Evolutionary conservation across 2,888 invertebrate genomes (phyloP).

Genomic region (Salpingus planirostris): DNA sequence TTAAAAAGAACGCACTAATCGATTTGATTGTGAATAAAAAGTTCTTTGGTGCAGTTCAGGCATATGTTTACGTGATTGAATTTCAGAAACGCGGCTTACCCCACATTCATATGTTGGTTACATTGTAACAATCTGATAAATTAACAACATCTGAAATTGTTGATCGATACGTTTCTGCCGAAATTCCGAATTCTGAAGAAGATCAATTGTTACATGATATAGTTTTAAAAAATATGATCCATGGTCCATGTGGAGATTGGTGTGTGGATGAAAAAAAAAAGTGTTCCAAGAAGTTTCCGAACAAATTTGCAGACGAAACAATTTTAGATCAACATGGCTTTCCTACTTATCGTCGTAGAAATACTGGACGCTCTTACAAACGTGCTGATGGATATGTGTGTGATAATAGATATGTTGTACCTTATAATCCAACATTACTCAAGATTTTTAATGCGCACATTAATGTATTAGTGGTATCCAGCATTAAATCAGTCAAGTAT

Average conservation of each 20-base stretch:
- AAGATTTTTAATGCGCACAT: conserved; percentile 9
- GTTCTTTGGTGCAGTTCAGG: neutral
- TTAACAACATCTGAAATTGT: neutral
- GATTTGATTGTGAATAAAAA: neutral
- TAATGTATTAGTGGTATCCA: conserved; percentile 5
- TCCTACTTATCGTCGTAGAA: conserved; percentile 1
- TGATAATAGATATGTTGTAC: conserved; percentile 3
- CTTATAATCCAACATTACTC: conserved; percentile 3
- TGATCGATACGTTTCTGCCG: conserved; percentile 2
- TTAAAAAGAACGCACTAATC: neutral
- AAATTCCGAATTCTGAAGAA: neutral
- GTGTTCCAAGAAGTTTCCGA: conserved; percentile 1
- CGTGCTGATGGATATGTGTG: neutral
- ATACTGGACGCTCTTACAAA: neutral
- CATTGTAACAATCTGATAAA: conserved; percentile 1
- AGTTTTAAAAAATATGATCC: neutral
- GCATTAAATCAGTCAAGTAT: neutral
- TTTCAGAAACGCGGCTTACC: conserved; percentile 16
- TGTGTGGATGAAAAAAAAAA: neutral
- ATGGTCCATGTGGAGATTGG: conserved; percentile 3
- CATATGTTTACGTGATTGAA: conserved; percentile 13
- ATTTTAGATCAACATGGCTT: neutral
- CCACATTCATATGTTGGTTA: conserved; percentile 3
- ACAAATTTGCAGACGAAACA: neutral
- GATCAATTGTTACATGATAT: neutral